Evolutionary conservation across 2,797 vertebrate species (phyloP), one percentile per base, ranked within the genome.

Genomic region (Halcyon smyrnensis): DNA sequence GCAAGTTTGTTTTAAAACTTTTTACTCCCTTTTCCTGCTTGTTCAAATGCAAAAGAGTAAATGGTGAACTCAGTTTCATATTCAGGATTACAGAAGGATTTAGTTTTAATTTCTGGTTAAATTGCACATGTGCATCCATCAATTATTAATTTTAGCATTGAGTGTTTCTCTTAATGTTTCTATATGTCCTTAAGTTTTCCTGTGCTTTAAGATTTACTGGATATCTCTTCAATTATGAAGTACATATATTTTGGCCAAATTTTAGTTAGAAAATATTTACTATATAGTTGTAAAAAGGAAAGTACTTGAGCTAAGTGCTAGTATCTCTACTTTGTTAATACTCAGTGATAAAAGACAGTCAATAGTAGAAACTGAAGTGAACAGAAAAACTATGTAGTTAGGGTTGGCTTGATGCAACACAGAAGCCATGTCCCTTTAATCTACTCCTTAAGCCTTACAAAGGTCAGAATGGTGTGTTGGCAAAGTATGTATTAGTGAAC

Each of bases 31-130:
- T 11, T 45, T 68, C 10, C n/a, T 80, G 5, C 21, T 56, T 70
- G 4, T 28, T 81, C 51, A 68, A 88, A 64, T 34, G 13, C 32
- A 63, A 91, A 85, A 48, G 1, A 71, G 39, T 39, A 60, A 84
- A 85, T 36, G 12, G 19, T 84, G 45, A 79, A 85, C 28, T 77
- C 64, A n/a, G 32, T 84, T 87, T 89, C 21, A 86, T 21, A 11
- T 63, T 84, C 68, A 85, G 56, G 53, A 77, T 65, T 19, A 74
- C 24, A 69, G 51, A 74, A 87, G 65, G 15, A 81, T 64, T 77
- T 70, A 15, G 2, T 53, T 97, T 84, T 83, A 81, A 65, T 94
- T 92, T 90, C 67, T 84, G 50, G 15, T 50, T 89, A 87, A 85
- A 84, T 50, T 64, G 34, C 77, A 65, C n/a, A 20, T 51, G 21